A percentile compares a stretch with the other conserved stretches of the same genome.
Evolutionary conservation across 1,140 invertebrate genomes (phyloP).

Genomic region (Magallana ariakensis): DNA sequence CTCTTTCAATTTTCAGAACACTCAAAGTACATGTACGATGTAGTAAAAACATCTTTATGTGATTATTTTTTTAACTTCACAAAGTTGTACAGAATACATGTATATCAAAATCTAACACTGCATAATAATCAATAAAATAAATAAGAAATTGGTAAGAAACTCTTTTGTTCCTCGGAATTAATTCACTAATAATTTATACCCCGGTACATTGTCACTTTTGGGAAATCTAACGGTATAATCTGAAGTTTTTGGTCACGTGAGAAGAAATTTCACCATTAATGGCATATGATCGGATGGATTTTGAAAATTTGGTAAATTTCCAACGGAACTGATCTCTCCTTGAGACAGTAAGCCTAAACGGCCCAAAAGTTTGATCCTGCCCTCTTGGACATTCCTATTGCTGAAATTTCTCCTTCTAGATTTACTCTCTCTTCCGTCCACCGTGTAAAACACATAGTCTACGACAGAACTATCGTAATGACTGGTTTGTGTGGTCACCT

Average conservation of each 20-base stretch:
- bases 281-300: slow-evolving; percentile 71
- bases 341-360: slow-evolving; percentile 84
- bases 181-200: no score
- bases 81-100: no score
- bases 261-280: slow-evolving; percentile 67
- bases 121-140: no score
- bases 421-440: slow-evolving; percentile 35
- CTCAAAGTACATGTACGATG: no score
- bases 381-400: slow-evolving; percentile 60
- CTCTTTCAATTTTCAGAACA: no score
- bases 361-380: slow-evolving; percentile 82
- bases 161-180: no score
- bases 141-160: no score
- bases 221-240: no score
- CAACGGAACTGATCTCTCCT: slow-evolving; percentile 82
- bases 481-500: slow-evolving; percentile 75
- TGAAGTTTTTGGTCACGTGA: slow-evolving; percentile 40
- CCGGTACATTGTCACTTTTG: no score
- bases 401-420: slow-evolving; percentile 27
- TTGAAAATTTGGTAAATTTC: slow-evolving; percentile 86
- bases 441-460: slow-evolving; percentile 79
- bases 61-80: no score
- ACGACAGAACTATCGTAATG: slow-evolving; percentile 67
- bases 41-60: no score
- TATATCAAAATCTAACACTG: no score